Evolutionary conservation across 2,797 vertebrate species (phyloP).

Genomic region (Hippopotamyrus pictus): DNA sequence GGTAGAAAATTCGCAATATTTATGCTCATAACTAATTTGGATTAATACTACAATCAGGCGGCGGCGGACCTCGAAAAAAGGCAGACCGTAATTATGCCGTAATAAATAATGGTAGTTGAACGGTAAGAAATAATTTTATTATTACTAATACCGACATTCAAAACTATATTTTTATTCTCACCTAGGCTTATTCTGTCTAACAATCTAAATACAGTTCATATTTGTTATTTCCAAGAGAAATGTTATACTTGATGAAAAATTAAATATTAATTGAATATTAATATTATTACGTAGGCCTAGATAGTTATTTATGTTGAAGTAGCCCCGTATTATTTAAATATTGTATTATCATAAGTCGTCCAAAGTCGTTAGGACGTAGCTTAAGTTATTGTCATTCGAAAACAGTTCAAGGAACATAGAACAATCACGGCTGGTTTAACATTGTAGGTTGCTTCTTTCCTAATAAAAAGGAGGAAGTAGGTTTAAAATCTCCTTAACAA

Average conservation of each 20-base stretch:
- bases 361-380: neutral
- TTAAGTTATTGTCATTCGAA: neutral
- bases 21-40: neutral
- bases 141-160: neutral
- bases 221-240: neutral
- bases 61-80: neutral
- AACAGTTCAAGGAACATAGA: conserved; percentile 17
- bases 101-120: neutral
- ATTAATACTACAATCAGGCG: neutral
- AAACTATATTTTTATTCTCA: neutral
- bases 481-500: conserved; percentile 17
- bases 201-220: neutral
- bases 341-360: neutral
- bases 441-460: conserved; percentile 23
- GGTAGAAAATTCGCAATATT: neutral
- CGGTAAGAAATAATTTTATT: neutral
- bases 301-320: neutral
- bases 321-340: neutral
- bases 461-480: conserved; percentile 10
- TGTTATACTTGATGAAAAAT: neutral
- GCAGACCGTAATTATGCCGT: neutral
- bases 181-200: neutral
- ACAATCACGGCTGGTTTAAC: conserved; percentile 27
- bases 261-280: neutral
- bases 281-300: neutral